These are phyloP conservation scores for Drosophila suboccidentalis DNA, from an alignment of 2,888 invertebrate species.

Conservation along the genomic window DNA sequence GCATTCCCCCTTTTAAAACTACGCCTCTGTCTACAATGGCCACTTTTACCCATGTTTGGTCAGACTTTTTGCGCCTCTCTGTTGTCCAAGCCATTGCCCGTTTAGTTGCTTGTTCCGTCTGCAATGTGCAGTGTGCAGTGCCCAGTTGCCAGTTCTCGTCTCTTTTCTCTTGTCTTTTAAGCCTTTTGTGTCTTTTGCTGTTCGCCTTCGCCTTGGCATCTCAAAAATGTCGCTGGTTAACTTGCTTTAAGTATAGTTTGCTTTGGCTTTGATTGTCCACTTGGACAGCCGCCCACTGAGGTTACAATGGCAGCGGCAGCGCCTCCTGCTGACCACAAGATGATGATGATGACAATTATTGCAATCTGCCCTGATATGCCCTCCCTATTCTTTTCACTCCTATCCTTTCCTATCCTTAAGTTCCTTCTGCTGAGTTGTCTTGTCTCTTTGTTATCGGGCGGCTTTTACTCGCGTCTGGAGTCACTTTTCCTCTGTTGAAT, in stretches of 20 bases:
- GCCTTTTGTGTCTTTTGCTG: slow-evolving; percentile 52
- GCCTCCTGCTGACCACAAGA: slow-evolving; percentile 56
- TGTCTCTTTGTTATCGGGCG: slow-evolving; percentile 50
- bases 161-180: slow-evolving; percentile 22
- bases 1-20: slow-evolving; percentile 9
- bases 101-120: slow-evolving; percentile 71
- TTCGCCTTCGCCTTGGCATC: slow-evolving; percentile 67
- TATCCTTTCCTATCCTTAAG: neutral
- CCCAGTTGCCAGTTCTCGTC: neutral
- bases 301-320: slow-evolving; percentile 10
- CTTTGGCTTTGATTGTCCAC: slow-evolving; percentile 66
- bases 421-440: slow-evolving; percentile 2
- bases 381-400: neutral
- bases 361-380: slow-evolving; percentile 33
- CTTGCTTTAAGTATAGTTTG: slow-evolving; percentile 78
- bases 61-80: slow-evolving; percentile 63
- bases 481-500: slow-evolving; percentile 52
- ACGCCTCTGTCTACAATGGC: slow-evolving; percentile 41
- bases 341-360: slow-evolving; percentile 72
- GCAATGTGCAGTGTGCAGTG: slow-evolving; percentile 1
- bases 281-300: slow-evolving; percentile 61
- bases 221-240: slow-evolving; percentile 79
- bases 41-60: slow-evolving; percentile 78
- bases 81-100: slow-evolving; percentile 55
- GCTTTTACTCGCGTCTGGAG: slow-evolving; percentile 43